These are phyloP conservation scores for Halcyon leucocephala DNA, from an alignment of 2,797 vertebrate species.

Conservation along the genomic window DNA sequence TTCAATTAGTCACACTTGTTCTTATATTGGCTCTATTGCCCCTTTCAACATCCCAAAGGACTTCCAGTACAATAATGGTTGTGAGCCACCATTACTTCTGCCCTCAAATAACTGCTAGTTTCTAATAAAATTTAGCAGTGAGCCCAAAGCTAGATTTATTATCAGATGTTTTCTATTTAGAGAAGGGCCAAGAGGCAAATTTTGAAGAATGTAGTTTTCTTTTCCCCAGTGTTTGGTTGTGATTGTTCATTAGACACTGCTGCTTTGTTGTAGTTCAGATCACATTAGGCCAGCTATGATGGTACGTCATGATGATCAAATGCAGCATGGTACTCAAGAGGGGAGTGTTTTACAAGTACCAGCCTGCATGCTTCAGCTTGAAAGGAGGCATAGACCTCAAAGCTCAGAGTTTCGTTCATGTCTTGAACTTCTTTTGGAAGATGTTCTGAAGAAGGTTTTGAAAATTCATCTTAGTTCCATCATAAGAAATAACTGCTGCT, in stretches of 20 bases:
- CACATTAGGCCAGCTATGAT: neutral
- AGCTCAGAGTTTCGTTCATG: neutral
- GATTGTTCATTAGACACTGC: conserved; percentile 52
- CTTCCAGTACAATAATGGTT: rapidly evolving
- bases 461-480: neutral
- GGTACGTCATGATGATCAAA: conserved; percentile 66
- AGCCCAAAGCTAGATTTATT: conserved; percentile 6
- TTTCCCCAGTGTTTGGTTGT: neutral
- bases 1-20: neutral
- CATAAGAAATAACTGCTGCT: neutral
- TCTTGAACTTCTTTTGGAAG: neutral
- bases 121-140: neutral
- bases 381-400: neutral
- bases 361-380: neutral
- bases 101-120: conserved; percentile 4
- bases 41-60: neutral
- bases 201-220: neutral
- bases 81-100: neutral
- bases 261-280: conserved; percentile 54
- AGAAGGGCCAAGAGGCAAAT: conserved; percentile 32
- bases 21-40: rapidly evolving
- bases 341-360: neutral
- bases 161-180: conserved; percentile 56
- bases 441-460: neutral
- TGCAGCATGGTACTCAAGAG: conserved; percentile 17